Evolutionary conservation across 2,113 vertebrate species (phyloP).

Genomic region (Spermophilus dauricus): DNA sequence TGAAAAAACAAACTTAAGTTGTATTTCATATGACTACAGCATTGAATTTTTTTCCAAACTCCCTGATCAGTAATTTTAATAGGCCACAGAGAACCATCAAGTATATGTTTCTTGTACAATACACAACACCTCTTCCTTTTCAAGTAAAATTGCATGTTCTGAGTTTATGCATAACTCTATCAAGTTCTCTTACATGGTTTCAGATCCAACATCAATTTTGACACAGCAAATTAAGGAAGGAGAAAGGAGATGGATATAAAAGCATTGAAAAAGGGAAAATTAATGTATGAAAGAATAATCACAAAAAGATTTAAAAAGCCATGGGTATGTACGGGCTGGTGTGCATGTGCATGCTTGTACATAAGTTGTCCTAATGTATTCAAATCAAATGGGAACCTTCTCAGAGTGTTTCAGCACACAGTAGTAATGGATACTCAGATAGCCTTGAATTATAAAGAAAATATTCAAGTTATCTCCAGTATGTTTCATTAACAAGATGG

Average conservation of each 20-base stretch:
- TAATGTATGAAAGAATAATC: background rate
- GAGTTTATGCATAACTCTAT: background rate
- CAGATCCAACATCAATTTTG: background rate
- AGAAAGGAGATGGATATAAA: background rate
- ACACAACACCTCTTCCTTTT: background rate
- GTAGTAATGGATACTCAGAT: background rate
- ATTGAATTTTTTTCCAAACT: background rate
- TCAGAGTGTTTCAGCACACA: background rate
- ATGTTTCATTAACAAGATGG: background rate
- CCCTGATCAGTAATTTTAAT: background rate
- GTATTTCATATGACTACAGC: background rate
- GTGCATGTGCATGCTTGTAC: accelerated
- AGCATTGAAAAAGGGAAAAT: background rate
- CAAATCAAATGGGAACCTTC: background rate
- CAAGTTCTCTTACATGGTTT: background rate
- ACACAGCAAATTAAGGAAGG: background rate
- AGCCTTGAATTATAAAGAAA: background rate
- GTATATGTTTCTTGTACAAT: accelerated
- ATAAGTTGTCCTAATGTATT: background rate
- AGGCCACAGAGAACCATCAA: background rate
- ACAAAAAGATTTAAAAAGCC: background rate
- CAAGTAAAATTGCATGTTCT: background rate
- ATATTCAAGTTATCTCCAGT: background rate
- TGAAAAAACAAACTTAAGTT: background rate
- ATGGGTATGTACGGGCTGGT: background rate